These are phyloP conservation scores for Melanostoma mellinum DNA, from an alignment of 2,888 invertebrate species.

Conservation along the genomic window DNA sequence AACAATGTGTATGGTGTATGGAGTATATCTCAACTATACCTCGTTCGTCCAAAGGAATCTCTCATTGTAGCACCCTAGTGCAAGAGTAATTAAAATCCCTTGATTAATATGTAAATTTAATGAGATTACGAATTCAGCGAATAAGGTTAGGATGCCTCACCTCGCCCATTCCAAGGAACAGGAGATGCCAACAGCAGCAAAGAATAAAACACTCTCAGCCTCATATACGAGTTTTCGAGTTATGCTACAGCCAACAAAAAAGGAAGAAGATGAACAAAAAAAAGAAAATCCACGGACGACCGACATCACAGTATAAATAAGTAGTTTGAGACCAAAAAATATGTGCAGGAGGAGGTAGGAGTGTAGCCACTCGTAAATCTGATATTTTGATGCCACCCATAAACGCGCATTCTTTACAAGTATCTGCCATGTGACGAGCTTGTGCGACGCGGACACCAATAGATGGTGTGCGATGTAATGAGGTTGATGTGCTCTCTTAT, in stretches of 20 bases:
- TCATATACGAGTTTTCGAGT: slow-evolving; percentile 29
- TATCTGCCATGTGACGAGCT: slow-evolving; percentile 55
- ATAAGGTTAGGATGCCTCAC: slow-evolving; percentile 85
- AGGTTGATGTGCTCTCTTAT: slow-evolving; percentile 70
- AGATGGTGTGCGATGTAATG: slow-evolving; percentile 60
- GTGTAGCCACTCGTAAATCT: slow-evolving; percentile 45
- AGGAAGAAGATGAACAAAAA: slow-evolving; percentile 12
- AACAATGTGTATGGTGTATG: not conserved
- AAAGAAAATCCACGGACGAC: not conserved
- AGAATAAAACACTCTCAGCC: slow-evolving; percentile 53
- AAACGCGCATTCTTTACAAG: slow-evolving; percentile 58
- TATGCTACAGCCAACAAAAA: not conserved
- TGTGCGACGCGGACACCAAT: slow-evolving; percentile 42
- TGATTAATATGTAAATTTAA: slow-evolving; percentile 99
- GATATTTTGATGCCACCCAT: slow-evolving; percentile 71
- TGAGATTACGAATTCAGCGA: slow-evolving; percentile 97
- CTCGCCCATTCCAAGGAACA: slow-evolving; percentile 27
- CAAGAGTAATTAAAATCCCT: slow-evolving; percentile 98
- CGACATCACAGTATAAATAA: slow-evolving; percentile 27
- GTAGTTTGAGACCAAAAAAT: slow-evolving; percentile 6
- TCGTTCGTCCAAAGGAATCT: slow-evolving; percentile 78
- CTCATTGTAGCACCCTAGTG: slow-evolving; percentile 79
- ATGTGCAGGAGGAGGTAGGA: slow-evolving; percentile 23
- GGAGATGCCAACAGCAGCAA: not conserved
- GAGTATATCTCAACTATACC: slow-evolving; percentile 6